phyloP scores from a whole-genome alignment of 2,888 invertebrate species.

The Merodon equestris region DNA sequence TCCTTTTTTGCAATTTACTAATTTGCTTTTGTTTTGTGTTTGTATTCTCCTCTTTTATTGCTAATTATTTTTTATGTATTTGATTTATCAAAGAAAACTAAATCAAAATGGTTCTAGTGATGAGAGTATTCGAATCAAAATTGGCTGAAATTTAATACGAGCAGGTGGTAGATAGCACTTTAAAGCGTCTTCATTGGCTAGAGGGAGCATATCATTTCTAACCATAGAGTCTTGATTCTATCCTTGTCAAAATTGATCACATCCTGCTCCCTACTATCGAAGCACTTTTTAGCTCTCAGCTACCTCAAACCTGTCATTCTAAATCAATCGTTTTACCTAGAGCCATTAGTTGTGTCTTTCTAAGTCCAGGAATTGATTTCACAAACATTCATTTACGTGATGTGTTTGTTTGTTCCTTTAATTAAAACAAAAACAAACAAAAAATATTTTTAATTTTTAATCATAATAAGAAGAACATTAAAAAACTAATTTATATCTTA shows the following conservation, averaged over 20 bases:
- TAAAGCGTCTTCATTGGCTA: no score
- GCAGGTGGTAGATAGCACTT: no score
- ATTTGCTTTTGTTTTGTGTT: constrained; percentile 24
- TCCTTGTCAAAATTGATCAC: no score
- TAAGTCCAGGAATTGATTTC: neutral
- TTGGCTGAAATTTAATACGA: constrained; percentile 55
- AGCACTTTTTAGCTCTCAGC: no score
- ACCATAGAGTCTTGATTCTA: no score
- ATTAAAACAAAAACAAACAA: constrained; percentile 25
- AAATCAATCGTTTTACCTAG: constrained; percentile 19
- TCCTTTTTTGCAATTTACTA: constrained; percentile 24
- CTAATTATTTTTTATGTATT: constrained; percentile 14
- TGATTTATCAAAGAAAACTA: neutral
- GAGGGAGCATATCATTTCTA: no score
- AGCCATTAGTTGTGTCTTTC: constrained; percentile 52
- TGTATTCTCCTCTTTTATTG: constrained; percentile 15
- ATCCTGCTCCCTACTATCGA: no score
- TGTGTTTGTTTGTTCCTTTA: constrained; percentile 22
- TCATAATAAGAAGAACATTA: constrained; percentile 25
- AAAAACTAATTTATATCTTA: constrained; percentile 60
- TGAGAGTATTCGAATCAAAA: constrained; percentile 29
- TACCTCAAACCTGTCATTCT: no score
- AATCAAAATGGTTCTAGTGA: constrained; percentile 58
- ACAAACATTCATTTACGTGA: constrained; percentile 36
- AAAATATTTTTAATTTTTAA: constrained; percentile 41